phyloP scores from a whole-genome alignment of 2,113 vertebrate genomes.

The Aegithalos caudatus region DNA sequence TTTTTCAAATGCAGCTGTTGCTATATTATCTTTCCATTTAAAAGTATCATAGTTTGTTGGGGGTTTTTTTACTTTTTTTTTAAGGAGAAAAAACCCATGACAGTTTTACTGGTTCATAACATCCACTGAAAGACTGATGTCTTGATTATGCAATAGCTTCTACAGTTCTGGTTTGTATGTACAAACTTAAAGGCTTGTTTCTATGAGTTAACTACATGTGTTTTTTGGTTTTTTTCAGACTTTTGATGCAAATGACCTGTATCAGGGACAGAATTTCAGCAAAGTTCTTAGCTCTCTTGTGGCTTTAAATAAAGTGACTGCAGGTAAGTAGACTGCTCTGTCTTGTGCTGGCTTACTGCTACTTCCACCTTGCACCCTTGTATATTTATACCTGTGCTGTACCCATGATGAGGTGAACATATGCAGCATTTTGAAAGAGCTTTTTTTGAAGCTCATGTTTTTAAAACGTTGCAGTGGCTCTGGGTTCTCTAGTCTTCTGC shows the following conservation, averaged over 20 bases:
- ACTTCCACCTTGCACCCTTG: background rate
- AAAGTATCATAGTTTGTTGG: background rate
- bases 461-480: background rate
- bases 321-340: slow-evolving; percentile 78
- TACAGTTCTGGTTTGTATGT: background rate
- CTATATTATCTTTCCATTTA: background rate
- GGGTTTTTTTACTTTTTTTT: background rate
- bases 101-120: background rate
- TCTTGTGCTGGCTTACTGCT: background rate
- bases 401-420: background rate
- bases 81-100: accelerated
- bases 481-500: background rate
- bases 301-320: slow-evolving; percentile 94
- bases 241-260: slow-evolving; percentile 95
- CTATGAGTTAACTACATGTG: background rate
- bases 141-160: background rate
- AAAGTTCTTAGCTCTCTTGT: slow-evolving; percentile 95
- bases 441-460: background rate
- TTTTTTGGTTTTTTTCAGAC: slow-evolving; percentile 74
- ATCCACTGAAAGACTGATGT: background rate
- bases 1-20: background rate
- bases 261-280: slow-evolving; percentile 94
- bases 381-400: background rate
- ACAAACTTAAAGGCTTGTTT: background rate
- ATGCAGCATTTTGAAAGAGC: background rate